Percentiles rank a stretch among this genome's conserved stretches.
These are phyloP conservation scores for Oscheius sp. DNA, from an alignment of 2,888 invertebrate species.

Conservation along the genomic window DNA sequence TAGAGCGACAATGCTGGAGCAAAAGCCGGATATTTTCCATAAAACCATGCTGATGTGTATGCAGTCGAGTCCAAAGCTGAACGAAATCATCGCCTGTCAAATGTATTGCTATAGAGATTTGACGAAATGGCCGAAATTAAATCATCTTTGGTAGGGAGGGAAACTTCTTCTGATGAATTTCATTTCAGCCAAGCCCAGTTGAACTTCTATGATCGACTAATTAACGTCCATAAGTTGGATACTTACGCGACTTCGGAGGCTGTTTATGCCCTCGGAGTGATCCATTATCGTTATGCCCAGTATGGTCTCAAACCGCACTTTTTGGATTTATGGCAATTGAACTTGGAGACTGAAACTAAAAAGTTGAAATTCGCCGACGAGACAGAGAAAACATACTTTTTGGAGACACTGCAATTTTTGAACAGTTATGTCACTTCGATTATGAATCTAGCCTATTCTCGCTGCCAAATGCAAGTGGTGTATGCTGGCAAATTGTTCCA, in stretches of 20 bases:
- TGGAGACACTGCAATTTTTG: slow-evolving; percentile 9
- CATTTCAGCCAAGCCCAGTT: slow-evolving; percentile 50
- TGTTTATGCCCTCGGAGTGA: slow-evolving; percentile 23
- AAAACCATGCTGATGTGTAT: slow-evolving; percentile 58
- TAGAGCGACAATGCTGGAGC: slow-evolving; percentile 22
- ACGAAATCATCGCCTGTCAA: slow-evolving; percentile 60
- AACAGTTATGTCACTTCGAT: slow-evolving; percentile 19
- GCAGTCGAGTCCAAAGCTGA: slow-evolving; percentile 55
- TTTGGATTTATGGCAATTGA: slow-evolving; percentile 55
- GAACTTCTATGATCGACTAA: slow-evolving; percentile 52
- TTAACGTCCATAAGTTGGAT: slow-evolving; percentile 43
- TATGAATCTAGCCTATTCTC: slow-evolving; percentile 28
- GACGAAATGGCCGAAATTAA: slow-evolving; percentile 59
- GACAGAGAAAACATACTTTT: slow-evolving; percentile 10
- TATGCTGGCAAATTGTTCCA: slow-evolving; percentile 2
- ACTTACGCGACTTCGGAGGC: slow-evolving; percentile 28
- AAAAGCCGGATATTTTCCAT: slow-evolving; percentile 35
- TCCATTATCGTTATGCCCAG: slow-evolving; percentile 51
- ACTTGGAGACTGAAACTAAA: slow-evolving; percentile 22
- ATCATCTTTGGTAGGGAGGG: slow-evolving; percentile 48
- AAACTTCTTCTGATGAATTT: background rate
- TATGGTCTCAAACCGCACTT: slow-evolving; percentile 62
- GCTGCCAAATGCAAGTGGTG: slow-evolving; percentile 23
- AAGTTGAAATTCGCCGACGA: slow-evolving; percentile 27
- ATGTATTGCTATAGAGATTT: slow-evolving; percentile 57